These are phyloP conservation scores for Chaetophractus vellerosus DNA, from an alignment of 2,797 vertebrate species.

Conservation along the genomic window DNA sequence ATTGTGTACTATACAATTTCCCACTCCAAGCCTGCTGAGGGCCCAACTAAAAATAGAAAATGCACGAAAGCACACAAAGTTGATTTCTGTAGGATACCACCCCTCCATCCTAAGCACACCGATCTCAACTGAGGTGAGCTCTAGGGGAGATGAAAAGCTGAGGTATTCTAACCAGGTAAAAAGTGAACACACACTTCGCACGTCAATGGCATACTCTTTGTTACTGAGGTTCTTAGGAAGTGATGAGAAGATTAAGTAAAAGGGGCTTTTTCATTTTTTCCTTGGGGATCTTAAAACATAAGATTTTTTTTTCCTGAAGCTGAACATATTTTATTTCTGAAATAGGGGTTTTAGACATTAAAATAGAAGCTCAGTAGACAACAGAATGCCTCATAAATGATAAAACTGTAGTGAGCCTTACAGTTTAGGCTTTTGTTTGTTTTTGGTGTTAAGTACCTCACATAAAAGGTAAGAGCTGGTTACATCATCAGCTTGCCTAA, in stretches of 20 bases:
- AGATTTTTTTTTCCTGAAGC: background rate
- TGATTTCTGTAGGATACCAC: background rate
- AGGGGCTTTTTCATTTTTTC: background rate
- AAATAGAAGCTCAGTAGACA: background rate
- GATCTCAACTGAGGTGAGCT: background rate
- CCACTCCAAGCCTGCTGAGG: conserved; percentile 34
- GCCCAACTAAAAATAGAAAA: conserved; percentile 42
- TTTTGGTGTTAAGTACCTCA: conserved; percentile 4
- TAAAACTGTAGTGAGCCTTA: background rate
- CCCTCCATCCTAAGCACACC: background rate
- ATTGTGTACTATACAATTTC: background rate
- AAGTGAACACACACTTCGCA: background rate
- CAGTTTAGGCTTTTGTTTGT: background rate
- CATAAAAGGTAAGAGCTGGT: background rate
- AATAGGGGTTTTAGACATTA: conserved; percentile 4
- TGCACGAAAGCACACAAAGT: background rate
- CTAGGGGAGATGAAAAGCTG: background rate
- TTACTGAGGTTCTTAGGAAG: background rate
- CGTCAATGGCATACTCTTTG: background rate
- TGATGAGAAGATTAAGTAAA: conserved; percentile 12
- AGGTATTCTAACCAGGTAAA: background rate
- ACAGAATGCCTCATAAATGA: conserved; percentile 23
- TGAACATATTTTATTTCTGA: conserved; percentile 19
- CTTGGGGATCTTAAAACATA: conserved; percentile 19
- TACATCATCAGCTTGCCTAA: background rate